phyloP scores from a whole-genome alignment of 2,797 vertebrate genomes.

The Epinephelus coioides region DNA sequence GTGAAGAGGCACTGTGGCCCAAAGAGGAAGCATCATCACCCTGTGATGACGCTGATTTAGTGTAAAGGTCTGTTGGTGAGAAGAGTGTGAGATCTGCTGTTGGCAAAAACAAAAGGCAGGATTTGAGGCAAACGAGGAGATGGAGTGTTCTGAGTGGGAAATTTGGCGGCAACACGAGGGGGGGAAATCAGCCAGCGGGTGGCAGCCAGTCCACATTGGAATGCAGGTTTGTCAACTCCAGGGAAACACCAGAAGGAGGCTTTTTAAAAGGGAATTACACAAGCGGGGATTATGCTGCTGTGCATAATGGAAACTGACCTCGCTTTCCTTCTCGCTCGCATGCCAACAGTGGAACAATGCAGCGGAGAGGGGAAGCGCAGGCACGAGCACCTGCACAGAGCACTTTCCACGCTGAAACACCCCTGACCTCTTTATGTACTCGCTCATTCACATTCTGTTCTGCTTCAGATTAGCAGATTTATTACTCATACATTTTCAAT shows the following conservation, averaged over 20 bases:
- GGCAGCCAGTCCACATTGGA: slow-evolving; percentile 18
- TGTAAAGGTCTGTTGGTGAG: background rate
- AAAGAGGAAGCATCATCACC: rapidly evolving
- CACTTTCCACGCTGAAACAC: slow-evolving; percentile 28
- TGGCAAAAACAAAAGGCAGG: slow-evolving; percentile 14
- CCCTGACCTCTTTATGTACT: slow-evolving; percentile 54
- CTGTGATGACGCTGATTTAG: no score
- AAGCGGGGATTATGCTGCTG: slow-evolving; percentile 73
- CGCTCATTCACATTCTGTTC: slow-evolving; percentile 20
- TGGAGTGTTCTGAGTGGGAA: background rate
- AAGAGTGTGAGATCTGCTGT: background rate
- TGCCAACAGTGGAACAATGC: slow-evolving; percentile 62
- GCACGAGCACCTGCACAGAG: slow-evolving; percentile 58
- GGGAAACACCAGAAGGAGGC: slow-evolving; percentile 77
- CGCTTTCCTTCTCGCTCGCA: slow-evolving; percentile 62
- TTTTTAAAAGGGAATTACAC: slow-evolving; percentile 79
- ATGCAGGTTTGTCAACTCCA: slow-evolving; percentile 55
- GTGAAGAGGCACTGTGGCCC: slow-evolving; percentile 10
- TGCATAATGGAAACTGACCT: slow-evolving; percentile 80
- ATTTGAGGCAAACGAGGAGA: background rate
- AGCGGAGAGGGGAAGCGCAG: slow-evolving; percentile 6
- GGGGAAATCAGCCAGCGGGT: slow-evolving; percentile 34
- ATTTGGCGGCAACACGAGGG: slow-evolving; percentile 10
- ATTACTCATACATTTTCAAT: background rate
- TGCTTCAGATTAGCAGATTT: slow-evolving; percentile 11